Conservation (phyloP, 2,888 invertebrate genomes). For the Flexamia atlantica region DNA sequence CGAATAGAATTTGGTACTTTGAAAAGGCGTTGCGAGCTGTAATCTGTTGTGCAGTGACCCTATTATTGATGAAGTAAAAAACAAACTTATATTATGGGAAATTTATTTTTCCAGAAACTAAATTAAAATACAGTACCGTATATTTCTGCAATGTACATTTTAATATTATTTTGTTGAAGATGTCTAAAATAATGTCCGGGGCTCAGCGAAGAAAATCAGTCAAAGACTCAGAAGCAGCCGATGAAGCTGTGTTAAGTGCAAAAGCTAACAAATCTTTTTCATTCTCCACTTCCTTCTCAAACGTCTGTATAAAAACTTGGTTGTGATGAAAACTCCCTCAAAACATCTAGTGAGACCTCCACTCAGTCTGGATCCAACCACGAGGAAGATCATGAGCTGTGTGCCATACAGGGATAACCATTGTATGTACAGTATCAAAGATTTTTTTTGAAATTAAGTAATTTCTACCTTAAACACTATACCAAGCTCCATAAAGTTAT, state of each 20-base stretch:
- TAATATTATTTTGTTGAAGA: neutral
- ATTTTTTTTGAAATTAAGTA: no score
- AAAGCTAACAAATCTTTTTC: conserved; percentile 29
- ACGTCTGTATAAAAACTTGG: neutral
- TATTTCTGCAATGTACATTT: no score
- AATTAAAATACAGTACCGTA: neutral
- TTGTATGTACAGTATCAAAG: no score
- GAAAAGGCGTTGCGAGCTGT: neutral
- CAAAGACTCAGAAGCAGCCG: neutral
- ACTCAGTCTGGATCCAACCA: neutral
- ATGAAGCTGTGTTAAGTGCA: conserved; percentile 33
- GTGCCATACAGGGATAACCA: no score
- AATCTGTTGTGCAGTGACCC: neutral
- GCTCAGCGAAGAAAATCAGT: conserved; percentile 37
- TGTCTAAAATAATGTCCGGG: conserved; percentile 38
- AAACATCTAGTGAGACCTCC: conserved; percentile 31
- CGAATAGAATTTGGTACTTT: no score
- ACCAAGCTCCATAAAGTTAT: no score
- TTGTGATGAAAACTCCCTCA: neutral
- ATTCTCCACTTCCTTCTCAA: neutral
- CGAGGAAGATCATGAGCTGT: neutral
- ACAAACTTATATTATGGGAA: neutral
- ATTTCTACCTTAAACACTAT: no score
- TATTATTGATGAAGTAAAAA: neutral
- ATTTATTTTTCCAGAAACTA: neutral